Evolutionary conservation across 2,797 vertebrate genomes (phyloP), one percentile per base, ranked within the genome.

Genomic region (Myotis vivesi): DNA sequence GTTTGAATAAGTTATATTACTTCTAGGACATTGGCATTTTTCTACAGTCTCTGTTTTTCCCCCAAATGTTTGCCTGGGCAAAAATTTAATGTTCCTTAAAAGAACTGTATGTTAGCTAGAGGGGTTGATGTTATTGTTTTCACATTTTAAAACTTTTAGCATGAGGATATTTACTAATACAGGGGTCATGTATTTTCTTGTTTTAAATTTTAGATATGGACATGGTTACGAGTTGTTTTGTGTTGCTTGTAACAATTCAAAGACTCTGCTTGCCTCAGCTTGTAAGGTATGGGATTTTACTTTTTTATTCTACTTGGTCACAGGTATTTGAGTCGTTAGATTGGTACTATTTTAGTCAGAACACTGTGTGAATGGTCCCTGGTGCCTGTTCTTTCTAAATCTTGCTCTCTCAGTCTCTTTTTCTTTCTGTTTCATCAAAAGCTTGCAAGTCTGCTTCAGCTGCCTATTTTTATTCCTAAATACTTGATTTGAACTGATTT

Each of bases 171-270:
- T 88, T 94, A 87, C 62, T 85, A 82, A 92, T 89, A 77, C 0
- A 69, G 46, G 30, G 7, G 1, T 83, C 15, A 55, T 80, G 1
- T 30, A 30, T 94, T 95, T 92, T 86, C 28, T 97, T 53, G 89
- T 83, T 93, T 20, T 98, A 94, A 91, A 89, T 97, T 97, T 88
- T 98, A 99, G 99, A 96, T 99, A 99, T 15, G 99, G 99, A 91
- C 99, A 99, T n/a, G 99, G 99, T 95, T 99, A 99, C 97, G 99
- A 99, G 98, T 99, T 99, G 98, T 99, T 99, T 98, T 99, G 99
- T 98, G 98, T 99, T 83, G 98, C 99, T 30, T 99, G 99, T 93
- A 99, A 99, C 97, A 98, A 97, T 92, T 96, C 98, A 59, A 98
- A 97, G 97, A 99, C 98, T 28, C 49, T 99, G 93, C 98, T 99